Percentiles rank a stretch among this genome's conserved stretches.
Evolutionary conservation across 1,140 invertebrate species (phyloP).

Genomic region (Drosophila nebulosa): DNA sequence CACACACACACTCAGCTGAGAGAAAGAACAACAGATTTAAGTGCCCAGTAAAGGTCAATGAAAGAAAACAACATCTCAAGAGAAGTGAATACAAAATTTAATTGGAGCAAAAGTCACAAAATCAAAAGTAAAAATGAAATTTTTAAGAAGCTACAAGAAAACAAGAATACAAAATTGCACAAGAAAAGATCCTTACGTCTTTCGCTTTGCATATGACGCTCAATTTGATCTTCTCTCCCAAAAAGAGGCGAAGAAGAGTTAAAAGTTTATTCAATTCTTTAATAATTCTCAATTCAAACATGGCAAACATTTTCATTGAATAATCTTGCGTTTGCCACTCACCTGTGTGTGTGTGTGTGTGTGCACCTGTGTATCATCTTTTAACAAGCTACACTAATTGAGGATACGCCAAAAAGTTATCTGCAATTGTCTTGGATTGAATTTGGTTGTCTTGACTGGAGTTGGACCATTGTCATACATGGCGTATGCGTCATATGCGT

Average conservation of each 20-base stretch:
- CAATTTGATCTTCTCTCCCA: no score
- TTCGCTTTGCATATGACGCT: no score
- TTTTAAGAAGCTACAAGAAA: no score
- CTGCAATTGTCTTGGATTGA: background rate
- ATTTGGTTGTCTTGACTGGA: background rate
- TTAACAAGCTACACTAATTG: conserved; percentile 8
- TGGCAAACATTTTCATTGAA: background rate
- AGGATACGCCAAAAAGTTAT: background rate
- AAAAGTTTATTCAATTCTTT: no score
- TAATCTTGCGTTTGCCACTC: background rate
- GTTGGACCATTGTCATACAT: conserved; percentile 34
- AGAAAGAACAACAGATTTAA: background rate
- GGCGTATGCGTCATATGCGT: conserved; percentile 59
- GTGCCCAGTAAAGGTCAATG: background rate
- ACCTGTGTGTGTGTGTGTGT: no score
- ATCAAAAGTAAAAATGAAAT: no score
- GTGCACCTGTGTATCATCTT: background rate
- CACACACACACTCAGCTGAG: no score
- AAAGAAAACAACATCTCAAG: background rate
- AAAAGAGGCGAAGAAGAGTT: no score
- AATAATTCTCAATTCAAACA: background rate
- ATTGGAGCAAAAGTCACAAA: background rate
- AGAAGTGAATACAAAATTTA: background rate
- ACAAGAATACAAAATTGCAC: no score
- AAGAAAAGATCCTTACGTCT: no score